Conservation (phyloP, 2,888 invertebrate species). For the Orthosia gothica region DNA sequence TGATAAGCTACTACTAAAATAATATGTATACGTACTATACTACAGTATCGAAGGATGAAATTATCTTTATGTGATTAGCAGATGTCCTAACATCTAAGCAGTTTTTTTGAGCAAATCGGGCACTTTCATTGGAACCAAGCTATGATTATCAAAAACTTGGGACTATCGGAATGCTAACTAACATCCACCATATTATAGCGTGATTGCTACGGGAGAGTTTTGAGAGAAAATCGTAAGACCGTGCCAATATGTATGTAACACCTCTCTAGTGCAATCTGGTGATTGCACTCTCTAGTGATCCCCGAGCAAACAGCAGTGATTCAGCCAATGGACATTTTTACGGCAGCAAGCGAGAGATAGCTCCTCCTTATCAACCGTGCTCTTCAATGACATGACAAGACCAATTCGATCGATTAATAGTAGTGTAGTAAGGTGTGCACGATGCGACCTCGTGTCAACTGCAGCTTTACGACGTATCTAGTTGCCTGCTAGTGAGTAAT, state of each 20-base stretch:
- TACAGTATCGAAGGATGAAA: too few relatives aligned
- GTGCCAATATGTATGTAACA: too few relatives aligned
- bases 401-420: constrained; percentile 8
- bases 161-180: background rate
- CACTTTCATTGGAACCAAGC: background rate
- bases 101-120: background rate
- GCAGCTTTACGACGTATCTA: background rate
- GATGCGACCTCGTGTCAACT: constrained; percentile 6
- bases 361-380: background rate
- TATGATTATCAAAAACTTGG: background rate
- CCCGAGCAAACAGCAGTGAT: background rate
- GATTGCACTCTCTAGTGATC: background rate
- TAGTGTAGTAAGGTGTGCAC: constrained; percentile 14
- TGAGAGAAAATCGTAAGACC: too few relatives aligned
- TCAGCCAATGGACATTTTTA: constrained; percentile 4
- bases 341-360: background rate
- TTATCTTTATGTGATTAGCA: background rate
- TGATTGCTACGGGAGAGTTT: background rate
- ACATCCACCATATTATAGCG: too few relatives aligned
- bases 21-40: background rate
- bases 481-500: background rate
- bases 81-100: background rate
- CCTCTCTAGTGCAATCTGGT: too few relatives aligned
- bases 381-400: background rate
- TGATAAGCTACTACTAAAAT: background rate